Conservation (phyloP, 2,113 vertebrate genomes). For the Tenebrosternarchus preto region DNA sequence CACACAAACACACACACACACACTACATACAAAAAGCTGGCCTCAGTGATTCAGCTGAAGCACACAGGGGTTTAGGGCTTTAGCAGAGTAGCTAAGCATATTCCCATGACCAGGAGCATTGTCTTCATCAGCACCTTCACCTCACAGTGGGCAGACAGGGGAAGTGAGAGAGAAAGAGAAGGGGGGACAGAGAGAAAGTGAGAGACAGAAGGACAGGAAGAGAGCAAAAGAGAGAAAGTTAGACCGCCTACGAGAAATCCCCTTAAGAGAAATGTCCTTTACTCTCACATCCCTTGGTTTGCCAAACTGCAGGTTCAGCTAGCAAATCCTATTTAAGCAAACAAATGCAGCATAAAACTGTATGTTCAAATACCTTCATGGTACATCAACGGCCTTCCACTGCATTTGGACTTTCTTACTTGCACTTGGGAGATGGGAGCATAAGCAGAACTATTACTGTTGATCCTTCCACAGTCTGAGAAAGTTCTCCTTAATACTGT, state of each 20-base stretch:
- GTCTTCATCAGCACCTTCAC: constrained; percentile 25
- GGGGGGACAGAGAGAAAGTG: too few relatives aligned
- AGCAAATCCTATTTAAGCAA: constrained; percentile 24
- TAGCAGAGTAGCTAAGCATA: constrained; percentile 2
- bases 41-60: neutral
- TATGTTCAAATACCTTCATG: neutral
- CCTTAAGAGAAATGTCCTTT: constrained; percentile 21
- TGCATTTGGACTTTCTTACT: neutral
- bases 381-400: neutral
- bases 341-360: neutral
- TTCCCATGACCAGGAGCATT: constrained; percentile 4
- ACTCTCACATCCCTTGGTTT: constrained; percentile 30
- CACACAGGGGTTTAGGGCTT: neutral
- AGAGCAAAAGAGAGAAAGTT: too few relatives aligned
- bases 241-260: neutral
- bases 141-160: too few relatives aligned
- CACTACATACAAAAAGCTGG: neutral
- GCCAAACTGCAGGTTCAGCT: constrained; percentile 35
- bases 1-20: constrained; percentile 5
- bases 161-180: too few relatives aligned
- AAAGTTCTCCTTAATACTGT: neutral
- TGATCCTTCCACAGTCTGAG: neutral
- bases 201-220: too few relatives aligned
- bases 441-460: neutral
- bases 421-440: neutral